Conservation (phyloP, 2,113 vertebrate species). For the Prunella himalayana region DNA sequence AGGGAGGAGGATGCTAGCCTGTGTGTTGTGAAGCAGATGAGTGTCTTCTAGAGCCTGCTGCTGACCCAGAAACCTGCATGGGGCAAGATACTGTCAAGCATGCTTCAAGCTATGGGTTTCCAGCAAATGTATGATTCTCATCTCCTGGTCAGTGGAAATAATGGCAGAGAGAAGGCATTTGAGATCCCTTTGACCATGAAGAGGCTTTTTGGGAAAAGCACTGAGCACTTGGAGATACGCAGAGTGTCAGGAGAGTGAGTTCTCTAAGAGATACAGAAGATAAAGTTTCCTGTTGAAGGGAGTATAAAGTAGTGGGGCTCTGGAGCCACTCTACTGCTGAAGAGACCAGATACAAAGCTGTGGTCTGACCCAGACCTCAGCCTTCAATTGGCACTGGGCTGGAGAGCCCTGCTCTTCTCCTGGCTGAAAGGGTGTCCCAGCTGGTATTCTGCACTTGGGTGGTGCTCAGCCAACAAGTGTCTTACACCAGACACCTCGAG, state of each 20-base stretch:
- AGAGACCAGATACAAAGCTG: background rate
- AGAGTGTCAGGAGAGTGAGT: background rate
- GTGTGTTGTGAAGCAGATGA: background rate
- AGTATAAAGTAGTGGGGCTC: background rate
- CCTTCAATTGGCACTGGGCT: rapidly evolving
- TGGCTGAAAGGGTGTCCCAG: background rate
- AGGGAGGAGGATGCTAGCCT: background rate
- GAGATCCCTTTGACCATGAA: background rate
- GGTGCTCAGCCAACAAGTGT: background rate
- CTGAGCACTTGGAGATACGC: rapidly evolving
- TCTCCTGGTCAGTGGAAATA: background rate
- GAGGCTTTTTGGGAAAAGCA: background rate
- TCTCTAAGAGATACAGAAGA: background rate
- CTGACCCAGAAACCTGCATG: background rate
- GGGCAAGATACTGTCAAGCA: background rate
- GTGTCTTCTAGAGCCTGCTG: background rate
- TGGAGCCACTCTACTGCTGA: background rate
- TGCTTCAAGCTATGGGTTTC: background rate
- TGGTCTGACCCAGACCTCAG: background rate
- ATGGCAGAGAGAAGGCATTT: background rate
- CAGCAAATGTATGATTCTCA: background rate
- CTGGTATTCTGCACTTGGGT: background rate
- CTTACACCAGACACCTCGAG: background rate
- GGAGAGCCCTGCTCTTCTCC: background rate
- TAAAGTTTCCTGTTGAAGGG: background rate